Evolutionary conservation across 1,140 invertebrate genomes (phyloP).

Genomic region (Rhopalosiphum maidis): DNA sequence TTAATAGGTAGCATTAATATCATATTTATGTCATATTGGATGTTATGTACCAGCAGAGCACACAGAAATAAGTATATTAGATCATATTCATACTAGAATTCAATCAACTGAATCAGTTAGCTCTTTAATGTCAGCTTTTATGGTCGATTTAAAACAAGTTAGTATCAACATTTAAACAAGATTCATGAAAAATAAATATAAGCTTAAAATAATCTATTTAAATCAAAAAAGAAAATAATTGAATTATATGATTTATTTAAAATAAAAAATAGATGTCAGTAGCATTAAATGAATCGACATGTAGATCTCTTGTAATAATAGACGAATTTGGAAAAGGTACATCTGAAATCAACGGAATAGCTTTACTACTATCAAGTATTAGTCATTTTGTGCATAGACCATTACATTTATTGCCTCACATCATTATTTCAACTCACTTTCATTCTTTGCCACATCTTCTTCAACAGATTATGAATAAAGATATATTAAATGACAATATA

Average conservation of each 20-base stretch:
- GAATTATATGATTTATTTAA: slow-evolving; percentile 67
- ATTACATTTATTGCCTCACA: slow-evolving; percentile 70
- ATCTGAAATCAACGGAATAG: slow-evolving; percentile 75
- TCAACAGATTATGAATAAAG: slow-evolving; percentile 62
- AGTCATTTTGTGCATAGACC: slow-evolving; percentile 70
- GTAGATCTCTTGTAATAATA: slow-evolving; percentile 77
- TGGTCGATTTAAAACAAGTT: slow-evolving; percentile 84
- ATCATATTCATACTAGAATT: slow-evolving; percentile 79
- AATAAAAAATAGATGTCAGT: slow-evolving; percentile 62
- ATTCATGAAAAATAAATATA: slow-evolving; percentile 49
- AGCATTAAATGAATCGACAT: slow-evolving; percentile 64
- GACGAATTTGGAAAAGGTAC: slow-evolving; percentile 95
- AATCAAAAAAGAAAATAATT: slow-evolving; percentile 31
- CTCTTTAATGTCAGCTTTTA: slow-evolving; percentile 82
- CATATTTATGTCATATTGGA: slow-evolving; percentile 87
- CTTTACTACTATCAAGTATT: slow-evolving; percentile 73
- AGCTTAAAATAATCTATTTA: background rate
- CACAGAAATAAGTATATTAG: slow-evolving; percentile 74
- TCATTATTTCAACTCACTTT: slow-evolving; percentile 81
- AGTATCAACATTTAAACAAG: slow-evolving; percentile 31
- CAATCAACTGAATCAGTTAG: slow-evolving; percentile 78
- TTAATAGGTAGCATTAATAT: slow-evolving; percentile 71
- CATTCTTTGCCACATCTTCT: slow-evolving; percentile 70
- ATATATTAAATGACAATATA: slow-evolving; percentile 2
- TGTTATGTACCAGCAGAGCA: slow-evolving; percentile 84